These are phyloP conservation scores for Noctua comes DNA, from an alignment of 2,888 invertebrate genomes.

Conservation along the genomic window DNA sequence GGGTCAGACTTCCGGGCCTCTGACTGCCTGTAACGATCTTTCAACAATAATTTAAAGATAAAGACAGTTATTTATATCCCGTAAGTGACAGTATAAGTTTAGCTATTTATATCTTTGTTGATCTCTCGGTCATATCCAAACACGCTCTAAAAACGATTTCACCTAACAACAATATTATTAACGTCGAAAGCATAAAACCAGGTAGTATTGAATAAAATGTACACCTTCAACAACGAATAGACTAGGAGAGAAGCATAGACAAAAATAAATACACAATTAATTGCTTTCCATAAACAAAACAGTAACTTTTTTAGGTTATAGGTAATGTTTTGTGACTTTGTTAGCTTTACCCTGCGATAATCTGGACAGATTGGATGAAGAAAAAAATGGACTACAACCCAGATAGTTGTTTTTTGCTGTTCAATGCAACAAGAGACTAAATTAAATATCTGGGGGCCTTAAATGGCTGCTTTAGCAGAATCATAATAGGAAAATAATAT, in stretches of 20 bases:
- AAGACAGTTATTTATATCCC: neutral
- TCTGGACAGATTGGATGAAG: conserved; percentile 26
- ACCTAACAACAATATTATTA: conserved; percentile 50
- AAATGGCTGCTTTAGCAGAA: too few species aligned
- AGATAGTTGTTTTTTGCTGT: neutral
- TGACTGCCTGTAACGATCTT: neutral
- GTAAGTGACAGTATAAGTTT: too few species aligned
- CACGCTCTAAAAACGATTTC: conserved; percentile 39
- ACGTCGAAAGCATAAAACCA: conserved; percentile 58
- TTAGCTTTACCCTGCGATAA: conserved; percentile 40
- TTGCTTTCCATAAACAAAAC: conserved; percentile 53
- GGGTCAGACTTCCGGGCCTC: neutral
- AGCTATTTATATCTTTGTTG: neutral
- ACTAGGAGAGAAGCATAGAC: conserved; percentile 60
- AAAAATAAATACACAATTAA: conserved; percentile 61
- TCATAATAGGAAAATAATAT: too few species aligned
- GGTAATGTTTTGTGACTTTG: conserved; percentile 48
- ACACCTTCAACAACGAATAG: conserved; percentile 62
- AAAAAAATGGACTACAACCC: neutral
- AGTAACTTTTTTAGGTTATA: conserved; percentile 17
- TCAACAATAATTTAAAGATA: neutral
- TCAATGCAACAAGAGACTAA: neutral
- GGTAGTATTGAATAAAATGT: conserved; percentile 64
- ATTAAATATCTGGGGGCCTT: neutral
- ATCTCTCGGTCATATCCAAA: conserved; percentile 22